Evolutionary conservation across 2,888 invertebrate genomes (phyloP).

Genomic region (Rhimphoctona megacephalus): DNA sequence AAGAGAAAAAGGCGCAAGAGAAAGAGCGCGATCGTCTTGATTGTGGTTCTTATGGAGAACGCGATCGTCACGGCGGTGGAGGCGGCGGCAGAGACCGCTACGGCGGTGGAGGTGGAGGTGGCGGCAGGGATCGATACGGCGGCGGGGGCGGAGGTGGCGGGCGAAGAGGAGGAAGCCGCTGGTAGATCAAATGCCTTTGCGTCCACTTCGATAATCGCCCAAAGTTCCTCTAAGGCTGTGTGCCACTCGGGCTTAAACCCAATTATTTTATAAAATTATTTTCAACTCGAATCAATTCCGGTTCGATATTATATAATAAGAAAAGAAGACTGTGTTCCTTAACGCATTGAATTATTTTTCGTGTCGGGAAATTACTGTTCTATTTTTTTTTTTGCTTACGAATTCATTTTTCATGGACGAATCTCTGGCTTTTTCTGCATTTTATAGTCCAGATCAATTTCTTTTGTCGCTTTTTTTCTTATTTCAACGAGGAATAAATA

Average conservation of each 20-base stretch:
- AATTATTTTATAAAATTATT: conserved; percentile 7
- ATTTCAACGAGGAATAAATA: not conserved
- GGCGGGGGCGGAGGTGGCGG: conserved; percentile 14
- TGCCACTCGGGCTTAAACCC: conserved; percentile 1
- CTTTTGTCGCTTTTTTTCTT: not conserved
- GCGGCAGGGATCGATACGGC: not conserved
- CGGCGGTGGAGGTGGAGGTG: conserved; percentile 22
- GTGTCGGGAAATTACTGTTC: not conserved
- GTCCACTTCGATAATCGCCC: not conserved
- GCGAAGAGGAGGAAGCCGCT: conserved; percentile 51
- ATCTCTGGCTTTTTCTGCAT: not conserved
- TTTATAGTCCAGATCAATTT: not conserved
- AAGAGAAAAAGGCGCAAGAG: conserved; percentile 87
- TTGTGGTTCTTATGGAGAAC: conserved; percentile 81
- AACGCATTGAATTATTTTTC: not conserved
- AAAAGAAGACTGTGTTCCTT: not conserved
- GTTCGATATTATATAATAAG: not conserved
- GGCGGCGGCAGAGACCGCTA: conserved; percentile 68
- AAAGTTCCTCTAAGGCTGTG: conserved; percentile 51
- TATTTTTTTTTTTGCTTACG: not conserved
- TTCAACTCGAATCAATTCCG: not conserved
- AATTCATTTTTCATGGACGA: not conserved
- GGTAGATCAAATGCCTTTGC: conserved; percentile 37
- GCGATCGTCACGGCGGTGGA: conserved; percentile 69
- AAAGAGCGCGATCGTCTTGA: conserved; percentile 84